Percentiles rank a stretch among this genome's conserved stretches.
Evolutionary conservation across 2,113 vertebrate genomes (phyloP).

Genomic region (Campylomormyrus numenius): DNA sequence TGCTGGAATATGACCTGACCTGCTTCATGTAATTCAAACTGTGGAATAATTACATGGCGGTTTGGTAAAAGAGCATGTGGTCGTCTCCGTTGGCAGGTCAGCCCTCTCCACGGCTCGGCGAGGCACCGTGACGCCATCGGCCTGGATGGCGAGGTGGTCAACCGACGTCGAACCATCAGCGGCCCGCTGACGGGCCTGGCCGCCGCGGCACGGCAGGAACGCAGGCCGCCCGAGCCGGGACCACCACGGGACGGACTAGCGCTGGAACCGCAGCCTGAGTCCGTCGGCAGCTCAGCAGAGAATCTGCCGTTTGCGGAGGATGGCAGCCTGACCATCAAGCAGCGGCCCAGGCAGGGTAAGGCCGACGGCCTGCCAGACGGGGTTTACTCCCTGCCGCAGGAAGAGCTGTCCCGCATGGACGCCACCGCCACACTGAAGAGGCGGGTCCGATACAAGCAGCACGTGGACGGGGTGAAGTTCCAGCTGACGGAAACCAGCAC

Average conservation of each 20-base stretch:
- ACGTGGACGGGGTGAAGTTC: slow-evolving; percentile 62
- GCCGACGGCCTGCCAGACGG: slow-evolving; percentile 43
- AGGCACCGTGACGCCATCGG: slow-evolving; percentile 68
- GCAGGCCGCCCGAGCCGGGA: background rate
- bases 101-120: slow-evolving; percentile 2
- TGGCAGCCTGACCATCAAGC: slow-evolving; percentile 70
- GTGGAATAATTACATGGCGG: background rate
- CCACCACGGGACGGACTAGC: slow-evolving; percentile 32
- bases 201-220: slow-evolving; percentile 48
- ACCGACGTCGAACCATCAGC: slow-evolving; percentile 77
- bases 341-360: slow-evolving; percentile 52
- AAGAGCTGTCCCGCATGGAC: slow-evolving; percentile 66
- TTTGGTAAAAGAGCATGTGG: background rate
- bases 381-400: slow-evolving; percentile 40
- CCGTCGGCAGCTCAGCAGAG: slow-evolving; percentile 59
- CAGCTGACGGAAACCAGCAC: slow-evolving; percentile 72
- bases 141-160: slow-evolving; percentile 73
- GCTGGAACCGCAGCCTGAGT: slow-evolving; percentile 57
- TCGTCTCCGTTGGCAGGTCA: background rate
- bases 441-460: slow-evolving; percentile 62
- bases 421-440: slow-evolving; percentile 77
- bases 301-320: slow-evolving; percentile 76
- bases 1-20: background rate
- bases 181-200: slow-evolving; percentile 66
- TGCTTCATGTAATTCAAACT: background rate